Conservation (phyloP, 2,113 vertebrate genomes). For the Nibea coibor region DNA sequence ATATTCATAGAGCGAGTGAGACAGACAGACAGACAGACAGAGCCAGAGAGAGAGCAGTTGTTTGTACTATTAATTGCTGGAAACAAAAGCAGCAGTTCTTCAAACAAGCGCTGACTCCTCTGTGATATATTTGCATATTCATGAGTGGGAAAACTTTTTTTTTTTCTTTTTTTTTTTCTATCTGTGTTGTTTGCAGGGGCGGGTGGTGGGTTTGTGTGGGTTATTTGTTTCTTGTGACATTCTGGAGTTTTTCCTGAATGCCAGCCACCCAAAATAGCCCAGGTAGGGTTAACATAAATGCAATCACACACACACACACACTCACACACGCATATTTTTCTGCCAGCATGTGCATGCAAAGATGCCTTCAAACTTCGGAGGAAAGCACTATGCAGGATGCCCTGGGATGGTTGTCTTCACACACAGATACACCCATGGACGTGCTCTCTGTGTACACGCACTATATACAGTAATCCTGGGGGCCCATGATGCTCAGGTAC, state of each 20-base stretch:
- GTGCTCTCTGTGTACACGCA: background rate
- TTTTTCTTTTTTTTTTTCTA: background rate
- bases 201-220: background rate
- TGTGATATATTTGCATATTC: conserved; percentile 84
- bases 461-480: background rate
- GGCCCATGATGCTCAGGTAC: background rate
- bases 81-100: conserved; percentile 83
- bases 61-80: conserved; percentile 85
- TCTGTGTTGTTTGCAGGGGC: conserved; percentile 47
- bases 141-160: conserved; percentile 64
- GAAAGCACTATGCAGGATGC: background rate
- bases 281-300: conserved; percentile 23
- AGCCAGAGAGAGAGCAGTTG: conserved; percentile 63
- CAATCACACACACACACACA: background rate
- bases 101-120: conserved; percentile 79
- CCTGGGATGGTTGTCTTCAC: background rate
- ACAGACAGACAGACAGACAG: conserved; percentile 4
- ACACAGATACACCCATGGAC: background rate
- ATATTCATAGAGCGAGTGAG: conserved; percentile 45
- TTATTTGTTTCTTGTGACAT: conserved; percentile 72
- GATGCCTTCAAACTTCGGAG: background rate
- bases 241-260: conserved; percentile 48
- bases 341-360: background rate
- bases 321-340: background rate
- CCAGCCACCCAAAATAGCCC: conserved; percentile 59